Evolutionary conservation across 2,888 invertebrate species (phyloP).

Genomic region (Ommatoiulus sabulosus): DNA sequence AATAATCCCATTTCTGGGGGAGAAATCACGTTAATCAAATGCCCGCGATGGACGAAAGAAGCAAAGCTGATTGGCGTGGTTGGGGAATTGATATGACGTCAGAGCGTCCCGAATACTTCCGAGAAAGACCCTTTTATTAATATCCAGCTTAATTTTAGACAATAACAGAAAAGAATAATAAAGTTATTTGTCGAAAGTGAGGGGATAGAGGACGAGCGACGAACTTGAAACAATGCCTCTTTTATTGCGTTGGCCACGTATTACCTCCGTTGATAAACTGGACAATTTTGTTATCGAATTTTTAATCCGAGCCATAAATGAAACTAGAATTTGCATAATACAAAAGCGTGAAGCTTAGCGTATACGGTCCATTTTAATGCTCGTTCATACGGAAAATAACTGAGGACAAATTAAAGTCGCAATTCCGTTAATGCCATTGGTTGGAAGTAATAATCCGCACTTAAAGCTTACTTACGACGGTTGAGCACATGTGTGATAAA

Average conservation of each 20-base stretch:
- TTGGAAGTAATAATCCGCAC: not conserved
- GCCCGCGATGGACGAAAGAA: not conserved
- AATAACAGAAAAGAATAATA: slow-evolving; percentile 35
- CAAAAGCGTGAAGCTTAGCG: not conserved
- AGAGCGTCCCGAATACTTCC: not conserved
- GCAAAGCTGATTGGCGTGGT: slow-evolving; percentile 8
- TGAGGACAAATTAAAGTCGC: not conserved
- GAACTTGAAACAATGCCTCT: not conserved
- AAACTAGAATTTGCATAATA: slow-evolving; percentile 14
- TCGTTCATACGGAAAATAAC: not conserved
- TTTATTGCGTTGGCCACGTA: not conserved
- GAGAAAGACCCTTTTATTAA: not conserved
- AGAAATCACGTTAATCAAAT: not conserved
- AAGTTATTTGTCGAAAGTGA: not conserved
- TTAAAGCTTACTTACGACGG: not conserved
- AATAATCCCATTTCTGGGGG: slow-evolving; percentile 15
- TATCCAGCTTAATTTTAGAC: slow-evolving; percentile 19
- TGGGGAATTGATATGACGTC: slow-evolving; percentile 2
- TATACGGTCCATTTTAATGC: slow-evolving; percentile 3
- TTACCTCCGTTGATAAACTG: not conserved
- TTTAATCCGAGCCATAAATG: not conserved
- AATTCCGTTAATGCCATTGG: not conserved
- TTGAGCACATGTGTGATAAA: not conserved
- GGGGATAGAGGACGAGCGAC: not conserved
- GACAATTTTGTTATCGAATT: not conserved